Evolutionary conservation across 1,140 invertebrate genomes (phyloP), one percentile per base, ranked within the genome.

Genomic region (Aricia agestis): DNA sequence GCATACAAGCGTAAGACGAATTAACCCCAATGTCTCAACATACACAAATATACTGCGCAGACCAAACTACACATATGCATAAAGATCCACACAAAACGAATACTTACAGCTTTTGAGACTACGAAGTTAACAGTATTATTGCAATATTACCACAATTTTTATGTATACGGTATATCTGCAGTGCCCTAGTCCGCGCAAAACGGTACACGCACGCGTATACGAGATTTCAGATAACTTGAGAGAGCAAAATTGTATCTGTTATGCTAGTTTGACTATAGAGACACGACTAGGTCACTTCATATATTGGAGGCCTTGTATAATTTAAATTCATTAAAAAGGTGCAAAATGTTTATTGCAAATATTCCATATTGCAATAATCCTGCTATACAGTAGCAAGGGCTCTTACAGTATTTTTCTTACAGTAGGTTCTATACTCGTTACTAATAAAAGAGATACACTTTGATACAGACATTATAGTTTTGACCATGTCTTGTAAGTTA

Each of bases 1-100:
- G 75, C 76, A 77, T 70, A 65, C 66, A 65, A 68, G 72, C 76
- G 65, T 72, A 67, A 76, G 58, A 74, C 75, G 74, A 71, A 75
- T 73, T 72, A n/a, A 61, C 52, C n/a, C 18, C 67, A 42, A 72
- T 36, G 57, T 36, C 58, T 69, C 58, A 61, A 69, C 68, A 41
- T 61, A 69, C 57, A 19, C 1, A 13, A 31, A 63, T n/a, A 69
- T n/a, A 41, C 11, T 52, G 2, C 9, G 42, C 32, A 67, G 42
- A 67, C 36, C 9, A 32, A 36, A 36, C 36, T 42, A 18, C 32
- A 57, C 42, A 36, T 36, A 10, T 3, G 45, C 15, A 10, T 36
- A 36, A 36, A 6, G 10, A 42, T 25, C 25, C 25, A 57, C 19
- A 57, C n/a, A 25, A 57, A 25, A 68, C 42, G 17, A 68, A 36